Percentiles rank a stretch among this genome's conserved stretches.
Conservation (phyloP, 2,797 vertebrate genomes). For the Spheniscus humboldti region DNA sequence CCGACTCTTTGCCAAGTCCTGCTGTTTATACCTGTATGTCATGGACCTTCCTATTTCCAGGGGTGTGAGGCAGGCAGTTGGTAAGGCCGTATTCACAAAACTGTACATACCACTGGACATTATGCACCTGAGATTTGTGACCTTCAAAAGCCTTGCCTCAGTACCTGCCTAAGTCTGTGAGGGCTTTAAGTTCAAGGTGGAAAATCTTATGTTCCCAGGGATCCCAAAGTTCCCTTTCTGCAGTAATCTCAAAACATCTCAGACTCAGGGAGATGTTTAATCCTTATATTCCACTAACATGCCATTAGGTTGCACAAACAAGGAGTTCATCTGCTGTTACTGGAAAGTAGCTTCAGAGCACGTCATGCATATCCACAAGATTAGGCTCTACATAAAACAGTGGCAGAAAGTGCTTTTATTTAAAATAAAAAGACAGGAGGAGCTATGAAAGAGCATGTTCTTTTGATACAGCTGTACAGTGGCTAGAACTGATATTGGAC, state of each 20-base stretch:
- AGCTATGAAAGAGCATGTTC: not conserved
- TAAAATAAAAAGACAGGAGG: not conserved
- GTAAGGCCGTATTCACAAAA: not conserved
- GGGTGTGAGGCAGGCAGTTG: not conserved
- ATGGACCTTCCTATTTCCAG: not conserved
- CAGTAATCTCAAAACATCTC: not conserved
- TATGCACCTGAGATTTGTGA: not conserved
- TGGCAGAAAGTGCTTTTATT: not conserved
- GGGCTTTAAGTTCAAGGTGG: not conserved
- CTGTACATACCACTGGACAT: accelerated
- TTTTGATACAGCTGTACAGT: not conserved
- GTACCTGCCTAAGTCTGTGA: not conserved
- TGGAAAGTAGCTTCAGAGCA: not conserved
- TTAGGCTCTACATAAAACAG: not conserved
- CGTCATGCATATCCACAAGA: not conserved
- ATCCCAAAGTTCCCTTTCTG: not conserved
- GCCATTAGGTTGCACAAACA: not conserved
- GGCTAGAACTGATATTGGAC: not conserved
- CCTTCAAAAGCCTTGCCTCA: not conserved
- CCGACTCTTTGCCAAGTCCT: not conserved
- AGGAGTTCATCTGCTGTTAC: not conserved
- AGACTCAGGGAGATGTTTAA: not conserved
- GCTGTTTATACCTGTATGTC: not conserved
- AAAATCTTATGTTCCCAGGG: not conserved
- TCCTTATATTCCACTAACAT: not conserved